Evolutionary conservation across 2,113 vertebrate species (phyloP), one percentile per base, ranked within the genome.

Genomic region (Rana temporaria): DNA sequence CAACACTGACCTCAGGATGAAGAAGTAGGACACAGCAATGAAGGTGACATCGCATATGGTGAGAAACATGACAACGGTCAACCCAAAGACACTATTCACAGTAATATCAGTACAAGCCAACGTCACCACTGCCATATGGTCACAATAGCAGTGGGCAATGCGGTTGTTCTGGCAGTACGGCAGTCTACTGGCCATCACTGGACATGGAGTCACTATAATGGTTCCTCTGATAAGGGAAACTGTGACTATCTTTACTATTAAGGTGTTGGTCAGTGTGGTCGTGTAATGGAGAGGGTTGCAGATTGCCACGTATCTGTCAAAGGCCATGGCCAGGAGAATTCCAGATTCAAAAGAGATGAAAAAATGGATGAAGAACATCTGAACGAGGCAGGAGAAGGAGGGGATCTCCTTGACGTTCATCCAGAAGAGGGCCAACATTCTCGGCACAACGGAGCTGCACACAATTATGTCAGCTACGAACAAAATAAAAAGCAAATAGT

Each of bases 311-410:
- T 90, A 57, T 86, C 86, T 67, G 88, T 85, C 78, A 88, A 87
- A 77, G 53, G 90, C 88, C 91, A 92, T 90, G 38, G 87, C 87
- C 62, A 89, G 77, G 48, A 92, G 88, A 67, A 91, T 85, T 8
- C 82, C 82, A 15, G 85, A 90, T n/a, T 90, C 89, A 17, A 88
- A 65, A 4, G 86, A 85, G 4, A 88, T 81, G 12, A 90, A 87
- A 19, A 86, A 88, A 15, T 91, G 89, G 62, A 91, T 38, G 11
- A 89, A 84, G 52, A 92, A 92, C 89, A 91, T 90, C 78, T 92
- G 90, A 19, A 69, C 4, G n/a, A 89, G 72, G 62, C 91, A 92
- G 5, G 87, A 79, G 11, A 86, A 26, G 8, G 81, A 80, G 18
- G 1, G 30, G n/a, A 89, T 85, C 12, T 78, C 79, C 26, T 73